phyloP scores from a whole-genome alignment of 2,113 vertebrate species.

The Gadus macrocephalus region DNA sequence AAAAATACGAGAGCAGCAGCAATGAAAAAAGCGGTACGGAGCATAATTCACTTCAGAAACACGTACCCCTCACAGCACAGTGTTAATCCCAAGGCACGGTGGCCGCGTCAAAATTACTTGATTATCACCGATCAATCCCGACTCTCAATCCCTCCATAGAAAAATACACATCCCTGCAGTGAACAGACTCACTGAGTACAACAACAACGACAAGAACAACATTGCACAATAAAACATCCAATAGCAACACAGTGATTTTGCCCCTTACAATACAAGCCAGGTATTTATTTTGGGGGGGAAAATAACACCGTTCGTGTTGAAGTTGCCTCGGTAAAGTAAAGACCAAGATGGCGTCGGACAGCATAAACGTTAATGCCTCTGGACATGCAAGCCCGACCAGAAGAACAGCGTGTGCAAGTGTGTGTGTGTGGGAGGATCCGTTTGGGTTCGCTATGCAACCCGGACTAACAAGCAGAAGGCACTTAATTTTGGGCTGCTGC shows the following conservation, averaged over 20 bases:
- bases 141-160: conserved; percentile 52
- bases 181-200: conserved; percentile 53
- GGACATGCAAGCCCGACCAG: no score
- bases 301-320: conserved; percentile 33
- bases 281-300: conserved; percentile 25
- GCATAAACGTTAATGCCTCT: no score
- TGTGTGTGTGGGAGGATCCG: conserved; percentile 26
- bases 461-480: conserved; percentile 57
- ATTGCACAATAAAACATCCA: conserved; percentile 64
- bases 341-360: conserved; percentile 9
- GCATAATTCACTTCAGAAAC: conserved; percentile 51
- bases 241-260: conserved; percentile 33
- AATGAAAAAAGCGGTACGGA: conserved; percentile 57
- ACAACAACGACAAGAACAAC: conserved; percentile 46
- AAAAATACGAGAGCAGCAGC: conserved; percentile 56
- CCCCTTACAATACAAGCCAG: conserved; percentile 35
- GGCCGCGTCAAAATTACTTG: conserved; percentile 51
- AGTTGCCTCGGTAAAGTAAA: conserved; percentile 33
- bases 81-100: conserved; percentile 56
- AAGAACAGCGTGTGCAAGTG: no score
- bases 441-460: conserved; percentile 9
- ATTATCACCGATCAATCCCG: conserved; percentile 43
- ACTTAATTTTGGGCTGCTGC: conserved; percentile 51
- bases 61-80: conserved; percentile 50
- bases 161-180: conserved; percentile 67